Evolutionary conservation across 2,113 vertebrate species (phyloP).

Genomic region (Amia ocellicauda): DNA sequence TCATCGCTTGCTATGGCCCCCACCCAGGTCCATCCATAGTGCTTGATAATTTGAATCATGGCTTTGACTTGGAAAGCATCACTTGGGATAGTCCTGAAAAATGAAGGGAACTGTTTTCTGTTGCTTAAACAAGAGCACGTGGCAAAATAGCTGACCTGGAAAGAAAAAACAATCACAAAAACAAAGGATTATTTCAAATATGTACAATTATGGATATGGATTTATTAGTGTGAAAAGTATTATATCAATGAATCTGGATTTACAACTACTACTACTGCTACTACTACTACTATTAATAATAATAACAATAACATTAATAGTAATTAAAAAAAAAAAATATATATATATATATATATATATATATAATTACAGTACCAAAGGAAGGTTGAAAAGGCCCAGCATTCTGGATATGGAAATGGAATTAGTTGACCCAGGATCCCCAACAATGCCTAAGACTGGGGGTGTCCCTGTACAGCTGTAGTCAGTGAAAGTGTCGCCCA

Average conservation of each 20-base stretch:
- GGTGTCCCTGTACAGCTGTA: constrained; percentile 1
- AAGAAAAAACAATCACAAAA: background rate
- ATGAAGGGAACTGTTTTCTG: constrained; percentile 4
- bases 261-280: no score
- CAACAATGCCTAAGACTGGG: constrained; percentile 7
- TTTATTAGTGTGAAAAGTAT: no score
- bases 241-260: no score
- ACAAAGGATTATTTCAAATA: no score
- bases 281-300: no score
- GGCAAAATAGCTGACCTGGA: constrained; percentile 28
- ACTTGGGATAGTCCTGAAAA: constrained; percentile 28
- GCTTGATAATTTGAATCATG: constrained; percentile 18
- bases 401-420: constrained; percentile 11
- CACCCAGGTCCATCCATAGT: constrained; percentile 29
- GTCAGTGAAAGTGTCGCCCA: background rate
- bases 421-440: constrained; percentile 10
- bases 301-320: no score
- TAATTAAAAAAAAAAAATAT: no score
- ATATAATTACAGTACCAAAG: constrained; percentile 11
- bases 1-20: constrained; percentile 31
- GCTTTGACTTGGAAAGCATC: constrained; percentile 28
- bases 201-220: no score
- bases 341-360: no score
- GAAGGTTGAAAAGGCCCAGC: constrained; percentile 7
- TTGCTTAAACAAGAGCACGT: constrained; percentile 27